phyloP scores from a whole-genome alignment of 2,113 vertebrate genomes.

The Amphiprion percula region DNA sequence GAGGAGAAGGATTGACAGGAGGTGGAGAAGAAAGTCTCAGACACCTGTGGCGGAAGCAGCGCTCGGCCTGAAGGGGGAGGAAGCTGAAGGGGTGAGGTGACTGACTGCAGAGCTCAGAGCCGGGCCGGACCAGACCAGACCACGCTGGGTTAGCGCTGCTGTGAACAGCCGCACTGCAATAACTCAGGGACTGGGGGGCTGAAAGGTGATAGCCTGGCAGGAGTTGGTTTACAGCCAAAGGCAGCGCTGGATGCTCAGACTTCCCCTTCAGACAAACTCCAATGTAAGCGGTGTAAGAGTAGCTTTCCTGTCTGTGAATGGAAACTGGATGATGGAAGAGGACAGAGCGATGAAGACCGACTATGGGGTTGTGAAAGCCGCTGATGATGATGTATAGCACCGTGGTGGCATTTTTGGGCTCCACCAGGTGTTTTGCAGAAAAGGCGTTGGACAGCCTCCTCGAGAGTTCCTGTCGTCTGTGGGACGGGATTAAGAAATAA shows the following conservation, averaged over 20 bases:
- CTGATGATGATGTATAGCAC: conserved; percentile 65
- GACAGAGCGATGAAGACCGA: conserved; percentile 69
- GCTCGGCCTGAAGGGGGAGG: conserved; percentile 35
- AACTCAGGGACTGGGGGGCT: conserved; percentile 79
- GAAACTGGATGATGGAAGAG: conserved; percentile 63
- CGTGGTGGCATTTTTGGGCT: conserved; percentile 47
- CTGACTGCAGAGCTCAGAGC: conserved; percentile 51
- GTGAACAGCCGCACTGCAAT: conserved; percentile 76
- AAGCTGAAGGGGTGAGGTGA: conserved; percentile 29
- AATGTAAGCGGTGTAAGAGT: conserved; percentile 74
- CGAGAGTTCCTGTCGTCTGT: conserved; percentile 63
- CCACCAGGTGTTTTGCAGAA: conserved; percentile 61
- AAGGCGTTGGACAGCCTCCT: conserved; percentile 38
- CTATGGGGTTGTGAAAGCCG: conserved; percentile 57
- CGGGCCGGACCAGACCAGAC: conserved; percentile 53
- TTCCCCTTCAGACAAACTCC: conserved; percentile 80
- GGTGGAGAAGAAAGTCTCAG: conserved; percentile 71
- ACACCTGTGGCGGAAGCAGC: conserved; percentile 74
- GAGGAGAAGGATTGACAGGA: conserved; percentile 71
- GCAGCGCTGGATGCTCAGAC: conserved; percentile 70
- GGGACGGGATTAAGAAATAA: conserved; percentile 62
- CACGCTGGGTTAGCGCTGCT: conserved; percentile 50
- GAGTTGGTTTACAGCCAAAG: conserved; percentile 81
- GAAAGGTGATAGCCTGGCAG: conserved; percentile 83
- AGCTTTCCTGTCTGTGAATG: conserved; percentile 82